Conservation (phyloP, 2,888 invertebrate genomes). For the Drosophila cyrtoloma region DNA sequence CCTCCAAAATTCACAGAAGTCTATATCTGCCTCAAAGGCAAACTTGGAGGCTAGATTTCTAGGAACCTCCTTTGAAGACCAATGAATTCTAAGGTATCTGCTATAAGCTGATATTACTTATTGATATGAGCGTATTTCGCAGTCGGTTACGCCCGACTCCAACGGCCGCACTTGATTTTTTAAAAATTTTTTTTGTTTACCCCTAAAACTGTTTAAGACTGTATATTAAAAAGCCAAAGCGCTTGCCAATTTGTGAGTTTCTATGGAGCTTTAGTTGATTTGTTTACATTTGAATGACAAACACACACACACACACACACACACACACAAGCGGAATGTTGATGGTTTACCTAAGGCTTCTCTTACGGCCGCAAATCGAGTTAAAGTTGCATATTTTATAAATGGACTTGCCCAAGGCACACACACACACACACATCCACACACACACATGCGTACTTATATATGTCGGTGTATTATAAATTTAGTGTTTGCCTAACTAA, state of each 20-base stretch:
- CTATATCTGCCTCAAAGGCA: too few relatives aligned
- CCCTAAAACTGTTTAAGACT: constrained; percentile 22
- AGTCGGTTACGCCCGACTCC: neutral
- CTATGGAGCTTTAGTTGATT: constrained; percentile 55
- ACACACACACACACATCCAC: constrained; percentile 19
- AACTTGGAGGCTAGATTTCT: neutral
- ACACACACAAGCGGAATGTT: constrained; percentile 17
- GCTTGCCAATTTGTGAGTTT: constrained; percentile 27
- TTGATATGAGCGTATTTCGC: neutral
- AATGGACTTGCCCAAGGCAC: constrained; percentile 18
- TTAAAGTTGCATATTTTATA: constrained; percentile 48
- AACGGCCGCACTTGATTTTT: neutral
- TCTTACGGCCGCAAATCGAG: constrained; percentile 61
- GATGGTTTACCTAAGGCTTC: constrained; percentile 42
- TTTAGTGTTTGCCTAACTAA: constrained; percentile 48
- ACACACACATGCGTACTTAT: neutral
- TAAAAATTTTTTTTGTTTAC: neutral
- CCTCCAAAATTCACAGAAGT: too few relatives aligned
- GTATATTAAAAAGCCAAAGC: constrained; percentile 37
- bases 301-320: constrained; percentile 7
- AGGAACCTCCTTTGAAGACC: neutral
- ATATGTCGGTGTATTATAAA: constrained; percentile 4
- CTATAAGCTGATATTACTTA: neutral
- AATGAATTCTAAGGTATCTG: too few relatives aligned
- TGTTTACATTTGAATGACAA: constrained; percentile 50